These are phyloP conservation scores for Trileptium ribeirensis DNA, from an alignment of 2,888 invertebrate genomes.

Conservation along the genomic window DNA sequence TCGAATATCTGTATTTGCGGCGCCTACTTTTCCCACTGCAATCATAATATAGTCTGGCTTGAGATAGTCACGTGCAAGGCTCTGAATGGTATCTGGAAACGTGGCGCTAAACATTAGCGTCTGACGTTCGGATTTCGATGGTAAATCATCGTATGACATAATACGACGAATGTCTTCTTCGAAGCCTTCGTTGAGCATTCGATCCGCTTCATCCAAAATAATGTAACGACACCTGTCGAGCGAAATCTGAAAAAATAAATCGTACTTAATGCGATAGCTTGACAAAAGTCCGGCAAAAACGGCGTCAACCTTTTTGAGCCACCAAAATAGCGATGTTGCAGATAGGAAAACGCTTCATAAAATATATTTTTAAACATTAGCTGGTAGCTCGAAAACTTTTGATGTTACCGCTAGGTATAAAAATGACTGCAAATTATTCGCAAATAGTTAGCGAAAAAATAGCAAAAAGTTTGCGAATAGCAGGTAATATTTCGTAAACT, in stretches of 20 bases:
- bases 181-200: constrained; percentile 72
- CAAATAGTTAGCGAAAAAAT: no score
- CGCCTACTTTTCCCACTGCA: constrained; percentile 81
- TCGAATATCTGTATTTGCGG: constrained; percentile 80
- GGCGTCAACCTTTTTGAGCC: no score
- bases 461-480: no score
- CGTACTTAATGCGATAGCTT: no score
- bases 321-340: no score
- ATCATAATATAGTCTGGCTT: constrained; percentile 70
- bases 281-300: no score
- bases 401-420: no score
- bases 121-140: constrained; percentile 58
- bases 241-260: constrained; percentile 45
- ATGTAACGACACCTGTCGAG: constrained; percentile 61
- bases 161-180: constrained; percentile 42
- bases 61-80: constrained; percentile 70
- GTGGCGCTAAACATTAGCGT: constrained; percentile 70
- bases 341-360: not conserved
- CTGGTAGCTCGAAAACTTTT: no score
- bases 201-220: constrained; percentile 73
- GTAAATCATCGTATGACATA: not conserved
- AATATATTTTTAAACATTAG: not conserved
- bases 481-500: no score
- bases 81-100: constrained; percentile 67
- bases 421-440: no score